These are phyloP conservation scores for Schizopygopsis malacanthus DNA, from an alignment of 2,797 vertebrate genomes.

Conservation along the genomic window DNA sequence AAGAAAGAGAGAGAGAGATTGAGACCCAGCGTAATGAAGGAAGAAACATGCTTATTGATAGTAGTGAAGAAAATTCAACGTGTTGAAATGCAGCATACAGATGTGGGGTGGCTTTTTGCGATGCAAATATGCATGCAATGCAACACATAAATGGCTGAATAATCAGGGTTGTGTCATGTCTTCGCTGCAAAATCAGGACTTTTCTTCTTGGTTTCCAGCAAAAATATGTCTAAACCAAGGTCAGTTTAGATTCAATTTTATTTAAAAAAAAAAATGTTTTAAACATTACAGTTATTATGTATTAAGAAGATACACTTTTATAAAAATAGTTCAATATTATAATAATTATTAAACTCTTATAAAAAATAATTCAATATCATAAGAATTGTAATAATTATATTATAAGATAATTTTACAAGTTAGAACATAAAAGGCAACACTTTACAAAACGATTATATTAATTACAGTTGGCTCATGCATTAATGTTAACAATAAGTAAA, in stretches of 20 bases:
- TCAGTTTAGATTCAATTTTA: not conserved
- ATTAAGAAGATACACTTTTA: not conserved
- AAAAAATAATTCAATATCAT: not conserved
- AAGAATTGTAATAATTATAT: not conserved
- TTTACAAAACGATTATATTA: not conserved
- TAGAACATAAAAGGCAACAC: not conserved
- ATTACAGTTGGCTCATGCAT: not conserved
- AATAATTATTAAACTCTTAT: not conserved
- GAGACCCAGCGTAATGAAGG: constrained; percentile 16
- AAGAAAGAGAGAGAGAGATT: constrained; percentile 29
- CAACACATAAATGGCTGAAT: constrained; percentile 1
- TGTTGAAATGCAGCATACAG: constrained; percentile 16
- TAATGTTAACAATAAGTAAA: not conserved
- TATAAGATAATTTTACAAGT: not conserved
- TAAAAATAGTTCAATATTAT: not conserved
- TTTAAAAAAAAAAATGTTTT: too few relatives aligned
- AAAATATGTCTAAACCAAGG: not conserved
- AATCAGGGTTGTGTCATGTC: not conserved
- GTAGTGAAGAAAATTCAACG: constrained; percentile 4
- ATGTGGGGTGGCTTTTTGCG: not conserved
- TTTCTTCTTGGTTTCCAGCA: not conserved
- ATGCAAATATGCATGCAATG: constrained; percentile 1
- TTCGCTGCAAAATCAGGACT: not conserved
- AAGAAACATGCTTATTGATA: constrained; percentile 4
- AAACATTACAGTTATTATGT: not conserved